Conservation (phyloP, 2,888 invertebrate species). For the Torymus texanus region DNA sequence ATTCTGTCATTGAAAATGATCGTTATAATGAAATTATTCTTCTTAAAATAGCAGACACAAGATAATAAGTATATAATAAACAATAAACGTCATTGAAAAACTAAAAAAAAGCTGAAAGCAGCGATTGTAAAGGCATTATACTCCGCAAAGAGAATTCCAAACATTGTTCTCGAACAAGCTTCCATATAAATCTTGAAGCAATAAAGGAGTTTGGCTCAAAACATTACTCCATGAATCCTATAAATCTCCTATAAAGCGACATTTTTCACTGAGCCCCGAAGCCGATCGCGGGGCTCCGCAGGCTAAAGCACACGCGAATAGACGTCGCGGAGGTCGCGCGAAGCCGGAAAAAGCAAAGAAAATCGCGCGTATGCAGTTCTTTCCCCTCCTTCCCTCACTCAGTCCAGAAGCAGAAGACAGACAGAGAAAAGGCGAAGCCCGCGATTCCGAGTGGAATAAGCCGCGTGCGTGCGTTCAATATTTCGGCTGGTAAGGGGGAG, state of each 20-base stretch:
- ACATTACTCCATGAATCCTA: slow-evolving; percentile 12
- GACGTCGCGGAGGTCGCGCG: not conserved
- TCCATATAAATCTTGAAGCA: slow-evolving; percentile 22
- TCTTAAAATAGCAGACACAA: too few species aligned
- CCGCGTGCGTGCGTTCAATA: too few species aligned
- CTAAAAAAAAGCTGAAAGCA: not conserved
- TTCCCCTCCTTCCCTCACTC: too few species aligned
- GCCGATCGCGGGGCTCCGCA: slow-evolving; percentile 6
- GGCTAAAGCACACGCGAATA: not conserved
- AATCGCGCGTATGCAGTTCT: too few species aligned
- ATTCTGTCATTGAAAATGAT: too few species aligned
- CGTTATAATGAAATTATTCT: too few species aligned
- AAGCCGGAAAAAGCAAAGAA: too few species aligned
- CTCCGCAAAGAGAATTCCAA: not conserved
- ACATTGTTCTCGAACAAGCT: not conserved
- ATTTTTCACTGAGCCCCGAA: slow-evolving; percentile 23
- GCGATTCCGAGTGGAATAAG: not conserved
- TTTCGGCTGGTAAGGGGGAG: not conserved
- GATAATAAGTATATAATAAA: too few species aligned
- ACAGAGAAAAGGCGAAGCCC: too few species aligned
- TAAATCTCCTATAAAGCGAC: slow-evolving; percentile 22
- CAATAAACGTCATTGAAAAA: not conserved
- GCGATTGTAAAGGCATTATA: not conserved
- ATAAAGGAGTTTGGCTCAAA: slow-evolving; percentile 17
- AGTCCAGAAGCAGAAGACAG: too few species aligned